These are phyloP conservation scores for Stenurella melanura DNA, from an alignment of 2,888 invertebrate species.

Conservation along the genomic window DNA sequence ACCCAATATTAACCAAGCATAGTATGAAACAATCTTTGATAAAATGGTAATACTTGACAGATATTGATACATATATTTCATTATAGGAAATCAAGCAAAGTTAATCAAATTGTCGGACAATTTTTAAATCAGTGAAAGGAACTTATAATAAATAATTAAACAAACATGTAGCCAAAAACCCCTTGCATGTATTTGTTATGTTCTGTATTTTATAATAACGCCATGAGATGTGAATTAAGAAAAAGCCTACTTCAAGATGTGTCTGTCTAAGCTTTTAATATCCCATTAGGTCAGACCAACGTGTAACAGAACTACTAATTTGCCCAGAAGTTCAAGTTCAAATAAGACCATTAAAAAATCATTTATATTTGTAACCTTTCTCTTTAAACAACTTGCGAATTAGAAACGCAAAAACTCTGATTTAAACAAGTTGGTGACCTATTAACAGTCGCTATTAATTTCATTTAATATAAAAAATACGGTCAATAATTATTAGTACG, in stretches of 20 bases:
- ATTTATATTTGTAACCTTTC: not conserved
- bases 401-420: slow-evolving; percentile 1
- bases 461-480: slow-evolving; percentile 4
- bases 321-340: not conserved
- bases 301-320: not conserved
- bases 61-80: no score
- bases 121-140: not conserved
- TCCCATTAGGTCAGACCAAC: no score
- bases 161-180: no score
- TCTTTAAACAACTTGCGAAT: not conserved
- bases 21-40: not conserved
- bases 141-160: not conserved
- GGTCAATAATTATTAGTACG: not conserved
- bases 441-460: not conserved
- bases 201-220: no score
- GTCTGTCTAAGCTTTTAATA: no score
- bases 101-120: not conserved
- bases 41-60: not conserved
- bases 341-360: not conserved
- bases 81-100: no score
- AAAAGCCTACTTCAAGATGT: no score
- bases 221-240: no score
- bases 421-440: slow-evolving; percentile 4
- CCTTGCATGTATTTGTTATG: no score
- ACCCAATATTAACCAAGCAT: not conserved